Evolutionary conservation across 2,797 vertebrate species (phyloP).

Genomic region (Pogoniulus pusillus): DNA sequence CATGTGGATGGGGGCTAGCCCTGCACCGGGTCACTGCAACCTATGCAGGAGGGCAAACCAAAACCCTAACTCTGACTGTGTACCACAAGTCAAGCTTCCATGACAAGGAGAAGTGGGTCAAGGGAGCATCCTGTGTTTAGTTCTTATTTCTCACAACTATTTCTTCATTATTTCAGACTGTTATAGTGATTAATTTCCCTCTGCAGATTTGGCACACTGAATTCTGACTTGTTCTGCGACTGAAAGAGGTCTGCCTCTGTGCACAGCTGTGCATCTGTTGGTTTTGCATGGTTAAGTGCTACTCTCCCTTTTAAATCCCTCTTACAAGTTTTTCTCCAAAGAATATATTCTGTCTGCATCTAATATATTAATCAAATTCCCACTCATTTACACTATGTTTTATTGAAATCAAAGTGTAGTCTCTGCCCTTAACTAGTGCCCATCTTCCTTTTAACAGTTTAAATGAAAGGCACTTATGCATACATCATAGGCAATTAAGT

Average conservation of each 20-base stretch:
- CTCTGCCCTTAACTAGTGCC: neutral
- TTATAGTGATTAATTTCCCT: neutral
- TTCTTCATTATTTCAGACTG: no score
- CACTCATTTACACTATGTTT: neutral
- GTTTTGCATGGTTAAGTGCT: neutral
- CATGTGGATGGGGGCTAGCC: neutral
- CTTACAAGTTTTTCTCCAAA: neutral
- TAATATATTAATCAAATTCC: neutral
- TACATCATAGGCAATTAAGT: neutral
- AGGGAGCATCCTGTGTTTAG: neutral
- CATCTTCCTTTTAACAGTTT: neutral
- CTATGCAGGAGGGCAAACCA: neutral
- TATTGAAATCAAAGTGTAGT: neutral
- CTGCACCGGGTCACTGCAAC: accelerated
- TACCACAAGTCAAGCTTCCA: neutral
- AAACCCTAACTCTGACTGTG: neutral
- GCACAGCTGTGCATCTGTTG: neutral
- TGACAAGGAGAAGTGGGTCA: neutral
- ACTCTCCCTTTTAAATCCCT: neutral
- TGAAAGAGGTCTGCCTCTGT: neutral
- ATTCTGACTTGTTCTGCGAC: neutral
- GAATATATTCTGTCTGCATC: neutral
- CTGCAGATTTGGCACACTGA: neutral
- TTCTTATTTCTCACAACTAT: neutral
- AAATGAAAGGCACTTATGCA: conserved; percentile 1